Evolutionary conservation across 2,797 vertebrate species (phyloP).

Genomic region (Tenualosa ilisha): DNA sequence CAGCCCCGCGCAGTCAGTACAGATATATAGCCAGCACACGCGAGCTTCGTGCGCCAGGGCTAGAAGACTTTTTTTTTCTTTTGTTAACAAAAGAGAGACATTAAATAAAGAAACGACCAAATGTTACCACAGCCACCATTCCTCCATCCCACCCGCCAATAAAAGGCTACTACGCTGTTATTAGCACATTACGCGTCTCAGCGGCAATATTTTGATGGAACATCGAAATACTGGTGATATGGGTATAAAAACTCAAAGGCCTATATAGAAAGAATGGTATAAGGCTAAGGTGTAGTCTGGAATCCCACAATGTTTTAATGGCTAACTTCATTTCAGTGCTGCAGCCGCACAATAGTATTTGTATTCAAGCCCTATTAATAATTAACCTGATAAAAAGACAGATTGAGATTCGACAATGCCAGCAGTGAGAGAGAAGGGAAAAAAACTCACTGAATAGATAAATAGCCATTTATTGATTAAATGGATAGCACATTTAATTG

Average conservation of each 20-base stretch:
- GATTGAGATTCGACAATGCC: slow-evolving; percentile 6
- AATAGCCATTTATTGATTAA: slow-evolving; percentile 18
- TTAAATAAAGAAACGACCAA: slow-evolving; percentile 64
- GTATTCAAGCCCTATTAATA: slow-evolving; percentile 8
- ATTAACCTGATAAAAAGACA: slow-evolving; percentile 21
- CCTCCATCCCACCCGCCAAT: slow-evolving; percentile 22
- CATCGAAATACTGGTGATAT: neutral
- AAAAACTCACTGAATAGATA: neutral
- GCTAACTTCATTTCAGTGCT: slow-evolving; percentile 10
- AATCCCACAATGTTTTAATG: neutral
- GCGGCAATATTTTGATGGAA: neutral
- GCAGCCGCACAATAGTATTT: neutral
- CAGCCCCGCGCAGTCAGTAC: slow-evolving; percentile 63
- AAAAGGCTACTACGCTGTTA: neutral
- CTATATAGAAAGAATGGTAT: too few relatives aligned
- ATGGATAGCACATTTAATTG: slow-evolving; percentile 1
- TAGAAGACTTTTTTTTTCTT: slow-evolving; percentile 34
- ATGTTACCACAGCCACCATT: slow-evolving; percentile 56
- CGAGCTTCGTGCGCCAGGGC: slow-evolving; percentile 50
- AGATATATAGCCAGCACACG: slow-evolving; percentile 73
- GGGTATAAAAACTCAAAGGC: too few relatives aligned
- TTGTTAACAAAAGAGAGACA: slow-evolving; percentile 64
- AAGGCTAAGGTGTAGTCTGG: neutral
- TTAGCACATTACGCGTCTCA: neutral
- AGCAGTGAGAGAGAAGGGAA: neutral